phyloP scores from a whole-genome alignment of 2,113 vertebrate genomes.

The Misgurnus mizolepis region DNA sequence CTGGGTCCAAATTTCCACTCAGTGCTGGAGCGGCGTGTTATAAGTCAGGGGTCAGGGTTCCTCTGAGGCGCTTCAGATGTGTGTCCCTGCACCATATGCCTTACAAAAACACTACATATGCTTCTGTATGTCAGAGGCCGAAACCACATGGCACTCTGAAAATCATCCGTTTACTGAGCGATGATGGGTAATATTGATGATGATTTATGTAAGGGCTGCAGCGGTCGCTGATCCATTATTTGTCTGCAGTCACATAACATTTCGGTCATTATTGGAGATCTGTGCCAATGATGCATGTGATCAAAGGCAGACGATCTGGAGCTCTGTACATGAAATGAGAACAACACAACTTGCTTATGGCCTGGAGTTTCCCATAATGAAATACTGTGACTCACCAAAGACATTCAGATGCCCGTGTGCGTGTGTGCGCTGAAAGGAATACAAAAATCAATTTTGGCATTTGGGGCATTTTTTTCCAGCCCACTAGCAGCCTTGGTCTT shows the following conservation, averaged over 20 bases:
- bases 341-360: conserved; percentile 17
- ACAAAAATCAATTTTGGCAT: conserved; percentile 65
- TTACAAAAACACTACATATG: conserved; percentile 37
- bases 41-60: conserved; percentile 49
- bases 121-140: conserved; percentile 29
- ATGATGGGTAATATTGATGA: neutral
- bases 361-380: conserved; percentile 40
- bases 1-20: conserved; percentile 50
- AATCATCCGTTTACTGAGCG: neutral
- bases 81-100: conserved; percentile 41
- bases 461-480: conserved; percentile 21
- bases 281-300: neutral
- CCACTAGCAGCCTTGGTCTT: conserved; percentile 41
- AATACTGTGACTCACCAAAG: conserved; percentile 67
- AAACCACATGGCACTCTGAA: neutral
- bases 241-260: neutral
- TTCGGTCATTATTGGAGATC: neutral
- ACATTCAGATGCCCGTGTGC: conserved; percentile 57
- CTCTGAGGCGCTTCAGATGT: conserved; percentile 27
- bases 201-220: neutral
- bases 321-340: conserved; percentile 14
- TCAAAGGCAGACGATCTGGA: conserved; percentile 2
- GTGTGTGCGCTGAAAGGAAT: conserved; percentile 63
- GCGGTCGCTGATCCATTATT: neutral
- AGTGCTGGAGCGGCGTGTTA: conserved; percentile 25